Base-by-base conservation (phyloP, 2,888 invertebrate genomes). In the Caradrina clavipalpis region DNA sequence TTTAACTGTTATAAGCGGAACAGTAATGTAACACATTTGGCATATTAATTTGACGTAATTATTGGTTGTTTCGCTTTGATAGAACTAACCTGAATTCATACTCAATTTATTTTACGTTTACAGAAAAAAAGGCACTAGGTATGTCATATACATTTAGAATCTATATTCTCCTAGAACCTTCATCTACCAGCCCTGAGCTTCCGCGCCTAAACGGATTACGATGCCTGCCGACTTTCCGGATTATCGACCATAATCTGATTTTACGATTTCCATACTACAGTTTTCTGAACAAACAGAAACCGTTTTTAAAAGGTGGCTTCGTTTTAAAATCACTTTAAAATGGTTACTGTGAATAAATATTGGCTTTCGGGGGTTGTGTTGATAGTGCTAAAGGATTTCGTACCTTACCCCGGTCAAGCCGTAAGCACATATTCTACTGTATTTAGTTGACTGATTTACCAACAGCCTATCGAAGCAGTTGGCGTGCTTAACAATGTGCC, bases 181-280 rank as follows among this genome's bases (percentile, higher is more conserved):
- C 15, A 17, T 2, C n/a, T 8, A 35, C 21, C 61, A 78, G 26
- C 73, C 66, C 66, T 76, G 50, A 53, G 15, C 11, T 15, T 35
- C 17, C 10, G n/a, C 11, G 22, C 19, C 56, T 72, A 61, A 78
- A 54, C 57, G 66, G 61, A 62, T 78, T 76, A 78, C 15, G 31
- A 17, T 39, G 69, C 56, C 73, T 51, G 49, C 53, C 55, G 49
- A 64, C 58, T 62, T 73, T 42, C 39, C 45, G 57, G 74, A 73
- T 78, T 63, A 78, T 67, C 50, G 60, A 35, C 39, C 31, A 51
- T 69, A 69, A 79, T 69, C 75, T 47, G 57, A 69, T 69, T 76
- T 69, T 49, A 69, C 54, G 64, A 58, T 69, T 51, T 54, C 50
- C 60, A 54, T 39, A 58, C 22, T 7, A 22, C 54, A 31, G 17